These are phyloP conservation scores for Hyles lineata DNA, from an alignment of 2,888 invertebrate genomes.

Conservation along the genomic window DNA sequence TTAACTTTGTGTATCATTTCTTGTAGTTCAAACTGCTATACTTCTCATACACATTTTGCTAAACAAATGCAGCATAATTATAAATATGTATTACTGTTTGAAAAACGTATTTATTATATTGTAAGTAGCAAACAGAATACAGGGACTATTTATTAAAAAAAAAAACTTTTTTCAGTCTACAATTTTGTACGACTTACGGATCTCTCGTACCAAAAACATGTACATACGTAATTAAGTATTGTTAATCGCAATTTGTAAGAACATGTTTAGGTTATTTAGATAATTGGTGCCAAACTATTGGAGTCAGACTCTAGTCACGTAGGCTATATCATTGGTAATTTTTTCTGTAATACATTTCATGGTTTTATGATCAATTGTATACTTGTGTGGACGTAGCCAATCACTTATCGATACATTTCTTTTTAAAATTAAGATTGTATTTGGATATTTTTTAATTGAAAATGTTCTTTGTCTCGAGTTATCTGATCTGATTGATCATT, in stretches of 20 bases:
- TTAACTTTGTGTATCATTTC: too few species aligned
- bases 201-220: constrained; percentile 55
- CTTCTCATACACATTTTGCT: too few species aligned
- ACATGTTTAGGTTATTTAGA: constrained; percentile 29
- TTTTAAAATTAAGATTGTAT: too few species aligned
- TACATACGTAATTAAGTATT: constrained; percentile 34
- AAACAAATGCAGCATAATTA: neutral
- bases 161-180: constrained; percentile 55
- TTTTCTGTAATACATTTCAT: neutral
- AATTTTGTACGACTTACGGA: constrained; percentile 61
- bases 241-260: constrained; percentile 16
- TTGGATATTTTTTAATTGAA: too few species aligned
- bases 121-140: constrained; percentile 63
- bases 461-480: too few species aligned
- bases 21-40: too few species aligned
- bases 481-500: too few species aligned
- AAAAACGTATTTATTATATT: constrained; percentile 35
- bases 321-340: constrained; percentile 45
- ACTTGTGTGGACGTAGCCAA: constrained; percentile 8
- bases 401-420: neutral
- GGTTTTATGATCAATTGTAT: neutral
- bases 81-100: constrained; percentile 26
- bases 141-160: constrained; percentile 70
- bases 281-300: constrained; percentile 62
- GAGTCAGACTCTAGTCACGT: constrained; percentile 69